Conservation (phyloP, 2,113 vertebrate species). For the Thunnus maccoyii region DNA sequence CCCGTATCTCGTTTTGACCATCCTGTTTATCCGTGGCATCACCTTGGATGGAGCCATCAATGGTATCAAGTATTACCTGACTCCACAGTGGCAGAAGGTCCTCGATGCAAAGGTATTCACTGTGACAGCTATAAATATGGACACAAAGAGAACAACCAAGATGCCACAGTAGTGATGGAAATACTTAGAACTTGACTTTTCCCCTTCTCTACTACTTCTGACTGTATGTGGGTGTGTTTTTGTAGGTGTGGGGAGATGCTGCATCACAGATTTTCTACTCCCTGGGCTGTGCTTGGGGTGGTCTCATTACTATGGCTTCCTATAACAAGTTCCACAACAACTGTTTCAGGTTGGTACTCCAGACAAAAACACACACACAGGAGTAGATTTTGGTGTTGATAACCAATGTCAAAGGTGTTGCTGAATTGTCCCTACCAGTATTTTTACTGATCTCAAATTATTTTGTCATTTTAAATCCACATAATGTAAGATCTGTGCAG, state of each 20-base stretch:
- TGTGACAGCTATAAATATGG: not conserved
- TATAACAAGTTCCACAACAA: constrained; percentile 99
- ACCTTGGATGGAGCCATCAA: constrained; percentile 94
- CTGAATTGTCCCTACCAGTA: too few relatives aligned
- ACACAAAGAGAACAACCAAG: not conserved
- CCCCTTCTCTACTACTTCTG: not conserved
- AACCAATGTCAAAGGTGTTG: too few relatives aligned
- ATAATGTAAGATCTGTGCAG: too few relatives aligned
- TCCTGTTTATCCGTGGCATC: constrained; percentile 96
- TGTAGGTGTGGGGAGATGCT: constrained; percentile 97
- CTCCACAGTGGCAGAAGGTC: constrained; percentile 98
- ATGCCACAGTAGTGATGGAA: too few relatives aligned
- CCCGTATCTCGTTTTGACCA: constrained; percentile 96
- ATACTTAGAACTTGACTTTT: not conserved
- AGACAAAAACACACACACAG: not conserved
- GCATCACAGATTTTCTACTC: constrained; percentile 99
- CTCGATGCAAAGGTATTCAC: constrained; percentile 94
- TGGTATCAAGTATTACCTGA: constrained; percentile 97
- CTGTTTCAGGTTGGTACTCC: constrained; percentile 91
- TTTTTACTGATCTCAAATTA: too few relatives aligned
- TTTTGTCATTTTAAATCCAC: too few relatives aligned
- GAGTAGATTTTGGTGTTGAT: too few relatives aligned
- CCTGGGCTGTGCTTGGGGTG: constrained; percentile 96
- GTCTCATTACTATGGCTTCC: constrained; percentile 99
- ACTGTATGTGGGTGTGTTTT: constrained; percentile 3